Conservation (phyloP, 2,888 invertebrate genomes). For the Lacanobia oleracea region DNA sequence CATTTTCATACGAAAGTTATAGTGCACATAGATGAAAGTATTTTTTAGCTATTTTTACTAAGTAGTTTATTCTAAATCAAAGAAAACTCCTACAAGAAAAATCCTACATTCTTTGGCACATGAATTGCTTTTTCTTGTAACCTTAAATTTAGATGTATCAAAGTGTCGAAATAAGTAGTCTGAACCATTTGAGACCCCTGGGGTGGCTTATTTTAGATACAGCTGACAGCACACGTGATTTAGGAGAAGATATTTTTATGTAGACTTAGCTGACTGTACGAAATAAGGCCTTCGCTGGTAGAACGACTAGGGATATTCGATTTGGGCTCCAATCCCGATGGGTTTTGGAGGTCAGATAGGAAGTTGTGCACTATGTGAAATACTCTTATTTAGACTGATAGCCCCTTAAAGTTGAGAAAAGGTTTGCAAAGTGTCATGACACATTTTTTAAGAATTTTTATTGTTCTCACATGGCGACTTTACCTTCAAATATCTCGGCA, state of each 20-base stretch:
- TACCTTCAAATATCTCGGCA: no score
- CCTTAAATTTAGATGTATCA: conserved; percentile 46
- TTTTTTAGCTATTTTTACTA: no score
- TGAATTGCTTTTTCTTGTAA: conserved; percentile 51
- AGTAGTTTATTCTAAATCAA: not conserved
- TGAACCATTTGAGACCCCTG: conserved; percentile 29
- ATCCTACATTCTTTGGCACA: not conserved
- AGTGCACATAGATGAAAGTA: no score
- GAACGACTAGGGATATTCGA: not conserved
- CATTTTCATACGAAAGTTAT: no score
- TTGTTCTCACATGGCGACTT: no score
- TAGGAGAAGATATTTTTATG: conserved; percentile 31
- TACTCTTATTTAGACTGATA: not conserved
- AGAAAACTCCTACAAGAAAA: not conserved
- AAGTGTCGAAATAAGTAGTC: conserved; percentile 42
- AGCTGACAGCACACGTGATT: conserved; percentile 28
- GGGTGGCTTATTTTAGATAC: conserved; percentile 47
- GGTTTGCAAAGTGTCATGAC: no score
- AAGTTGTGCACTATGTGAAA: no score
- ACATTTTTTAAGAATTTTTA: no score
- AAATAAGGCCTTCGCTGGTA: not conserved
- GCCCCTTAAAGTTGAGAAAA: not conserved
- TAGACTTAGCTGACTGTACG: not conserved
- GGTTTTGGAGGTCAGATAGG: not conserved
- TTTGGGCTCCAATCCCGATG: not conserved